Conservation (phyloP, 2,888 invertebrate species). For the Herminia tarsipennalis region DNA sequence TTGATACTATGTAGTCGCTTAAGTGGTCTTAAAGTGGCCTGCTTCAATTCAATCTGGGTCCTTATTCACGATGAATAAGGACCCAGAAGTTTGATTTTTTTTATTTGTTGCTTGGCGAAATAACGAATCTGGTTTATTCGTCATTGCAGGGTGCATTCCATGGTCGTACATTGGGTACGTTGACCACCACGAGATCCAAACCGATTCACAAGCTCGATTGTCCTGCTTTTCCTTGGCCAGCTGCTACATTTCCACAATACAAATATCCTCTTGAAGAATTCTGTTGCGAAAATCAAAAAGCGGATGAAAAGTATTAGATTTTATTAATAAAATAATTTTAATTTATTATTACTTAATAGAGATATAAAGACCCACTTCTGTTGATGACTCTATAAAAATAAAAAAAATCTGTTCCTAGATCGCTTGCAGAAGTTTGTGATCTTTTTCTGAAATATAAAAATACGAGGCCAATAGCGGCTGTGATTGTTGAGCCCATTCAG, state of each 20-base stretch:
- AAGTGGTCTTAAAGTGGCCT: too few species aligned
- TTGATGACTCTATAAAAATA: too few species aligned
- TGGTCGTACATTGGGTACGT: constrained; percentile 95
- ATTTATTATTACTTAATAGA: too few species aligned
- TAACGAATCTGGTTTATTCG: neutral
- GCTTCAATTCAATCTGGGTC: too few species aligned
- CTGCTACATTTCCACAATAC: constrained; percentile 95
- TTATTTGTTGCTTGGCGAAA: neutral
- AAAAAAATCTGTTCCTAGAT: constrained; percentile 53
- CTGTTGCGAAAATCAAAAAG: constrained; percentile 90
- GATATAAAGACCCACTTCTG: too few species aligned
- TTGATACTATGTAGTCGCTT: too few species aligned
- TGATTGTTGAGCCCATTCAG: constrained; percentile 98
- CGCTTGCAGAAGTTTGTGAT: constrained; percentile 89
- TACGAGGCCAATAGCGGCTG: constrained; percentile 94
- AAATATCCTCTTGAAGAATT: constrained; percentile 96
- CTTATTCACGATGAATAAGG: too few species aligned
- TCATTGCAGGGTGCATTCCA: constrained; percentile 92
- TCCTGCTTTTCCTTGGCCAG: constrained; percentile 98
- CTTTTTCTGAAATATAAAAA: constrained; percentile 88
- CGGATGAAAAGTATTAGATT: constrained; percentile 87
- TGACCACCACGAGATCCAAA: constrained; percentile 96
- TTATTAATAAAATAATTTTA: too few species aligned
- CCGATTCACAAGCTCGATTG: constrained; percentile 97
- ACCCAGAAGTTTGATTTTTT: too few species aligned